Evolutionary conservation across 2,113 vertebrate genomes (phyloP).

Genomic region (Alouatta palliata): DNA sequence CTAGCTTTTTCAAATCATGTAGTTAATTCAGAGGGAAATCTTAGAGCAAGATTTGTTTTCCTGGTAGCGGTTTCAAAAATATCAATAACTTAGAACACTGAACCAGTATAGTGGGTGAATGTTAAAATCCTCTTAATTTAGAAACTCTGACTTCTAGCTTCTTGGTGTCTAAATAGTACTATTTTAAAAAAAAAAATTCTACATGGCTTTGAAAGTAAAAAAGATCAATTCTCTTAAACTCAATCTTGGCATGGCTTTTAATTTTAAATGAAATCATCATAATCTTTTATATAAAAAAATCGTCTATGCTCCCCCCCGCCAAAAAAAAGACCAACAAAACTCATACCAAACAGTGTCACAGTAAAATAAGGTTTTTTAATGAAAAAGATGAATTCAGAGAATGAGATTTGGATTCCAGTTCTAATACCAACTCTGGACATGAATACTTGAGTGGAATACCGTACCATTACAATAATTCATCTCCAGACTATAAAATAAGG

Average conservation of each 20-base stretch:
- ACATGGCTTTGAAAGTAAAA: neutral
- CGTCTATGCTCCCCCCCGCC: neutral
- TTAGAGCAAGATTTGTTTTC: neutral
- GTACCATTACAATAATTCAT: neutral
- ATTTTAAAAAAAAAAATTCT: neutral
- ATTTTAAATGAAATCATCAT: slow-evolving; percentile 27
- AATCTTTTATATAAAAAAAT: neutral
- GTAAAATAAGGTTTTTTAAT: neutral
- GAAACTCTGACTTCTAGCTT: neutral
- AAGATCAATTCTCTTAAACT: neutral
- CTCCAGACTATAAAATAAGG: neutral
- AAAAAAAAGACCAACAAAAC: neutral
- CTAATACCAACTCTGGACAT: neutral
- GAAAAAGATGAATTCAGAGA: neutral
- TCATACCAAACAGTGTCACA: neutral
- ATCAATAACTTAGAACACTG: neutral
- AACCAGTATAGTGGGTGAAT: neutral
- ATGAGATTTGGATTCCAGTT: neutral
- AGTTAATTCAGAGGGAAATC: slow-evolving; percentile 3
- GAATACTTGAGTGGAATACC: neutral
- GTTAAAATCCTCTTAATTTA: slow-evolving; percentile 12
- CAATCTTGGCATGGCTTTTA: neutral
- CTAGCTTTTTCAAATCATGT: neutral
- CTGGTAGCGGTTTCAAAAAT: neutral
- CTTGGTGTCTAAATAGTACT: neutral